These are phyloP conservation scores for Thripadectes ignobilis DNA, from an alignment of 2,797 vertebrate species.

Conservation along the genomic window DNA sequence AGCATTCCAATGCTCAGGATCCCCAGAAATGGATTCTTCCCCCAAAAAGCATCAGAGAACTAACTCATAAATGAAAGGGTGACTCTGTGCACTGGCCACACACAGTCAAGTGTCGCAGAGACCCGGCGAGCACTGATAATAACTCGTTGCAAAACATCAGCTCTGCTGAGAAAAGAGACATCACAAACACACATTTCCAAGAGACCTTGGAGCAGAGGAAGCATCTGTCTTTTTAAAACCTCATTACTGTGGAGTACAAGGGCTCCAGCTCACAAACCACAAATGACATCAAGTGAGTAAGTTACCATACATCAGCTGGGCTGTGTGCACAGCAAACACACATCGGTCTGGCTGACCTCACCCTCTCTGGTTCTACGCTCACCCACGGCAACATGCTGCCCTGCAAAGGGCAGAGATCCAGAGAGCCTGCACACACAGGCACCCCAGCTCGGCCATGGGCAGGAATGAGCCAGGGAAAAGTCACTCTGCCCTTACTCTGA, in stretches of 20 bases:
- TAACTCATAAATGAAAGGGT: neutral
- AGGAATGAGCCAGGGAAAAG: neutral
- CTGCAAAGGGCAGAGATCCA: neutral
- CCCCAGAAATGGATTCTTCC: neutral
- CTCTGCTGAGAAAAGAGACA: constrained; percentile 6
- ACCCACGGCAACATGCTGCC: neutral
- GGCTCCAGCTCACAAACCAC: constrained; percentile 38
- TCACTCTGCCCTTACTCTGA: neutral
- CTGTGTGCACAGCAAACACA: neutral
- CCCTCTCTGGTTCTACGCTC: neutral
- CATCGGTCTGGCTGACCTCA: neutral
- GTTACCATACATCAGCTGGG: constrained; percentile 38
- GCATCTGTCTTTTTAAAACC: constrained; percentile 60
- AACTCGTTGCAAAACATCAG: neutral
- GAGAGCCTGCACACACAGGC: neutral
- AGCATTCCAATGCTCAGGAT: neutral
- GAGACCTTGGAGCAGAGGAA: constrained; percentile 50
- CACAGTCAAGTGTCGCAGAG: neutral
- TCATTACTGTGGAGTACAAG: constrained; percentile 15
- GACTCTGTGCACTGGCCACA: neutral
- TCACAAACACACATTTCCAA: constrained; percentile 35
- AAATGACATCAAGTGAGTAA: constrained; percentile 51
- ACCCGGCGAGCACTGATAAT: neutral
- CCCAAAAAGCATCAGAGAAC: neutral
- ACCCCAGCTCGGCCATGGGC: neutral